Conservation (phyloP, 2,113 vertebrate species). For the Hylia prasina region DNA sequence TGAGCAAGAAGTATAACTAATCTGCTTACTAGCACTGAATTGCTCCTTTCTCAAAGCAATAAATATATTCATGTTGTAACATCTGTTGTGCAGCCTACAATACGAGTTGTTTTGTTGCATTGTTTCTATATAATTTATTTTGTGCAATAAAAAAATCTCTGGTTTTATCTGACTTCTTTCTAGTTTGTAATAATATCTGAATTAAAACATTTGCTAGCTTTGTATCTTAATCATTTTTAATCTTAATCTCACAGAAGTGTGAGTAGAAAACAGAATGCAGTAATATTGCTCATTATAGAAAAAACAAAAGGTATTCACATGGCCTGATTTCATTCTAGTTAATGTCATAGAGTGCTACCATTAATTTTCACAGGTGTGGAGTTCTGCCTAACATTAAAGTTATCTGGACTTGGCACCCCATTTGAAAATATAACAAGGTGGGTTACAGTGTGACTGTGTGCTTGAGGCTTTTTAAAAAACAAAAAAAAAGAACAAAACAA, state of each 20-base stretch:
- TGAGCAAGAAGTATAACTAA: slow-evolving; percentile 63
- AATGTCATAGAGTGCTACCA: background rate
- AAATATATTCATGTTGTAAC: slow-evolving; percentile 70
- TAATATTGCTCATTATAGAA: background rate
- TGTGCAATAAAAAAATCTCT: slow-evolving; percentile 69
- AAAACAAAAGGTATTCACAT: background rate
- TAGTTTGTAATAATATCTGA: slow-evolving; percentile 15
- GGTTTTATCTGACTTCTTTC: slow-evolving; percentile 51
- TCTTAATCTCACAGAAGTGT: background rate
- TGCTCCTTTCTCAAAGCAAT: slow-evolving; percentile 72
- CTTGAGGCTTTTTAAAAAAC: background rate
- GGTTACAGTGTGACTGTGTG: background rate
- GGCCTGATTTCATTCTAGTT: background rate
- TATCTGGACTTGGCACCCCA: background rate
- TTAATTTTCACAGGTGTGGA: background rate
- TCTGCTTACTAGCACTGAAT: slow-evolving; percentile 69
- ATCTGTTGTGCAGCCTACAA: slow-evolving; percentile 62
- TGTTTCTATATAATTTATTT: slow-evolving; percentile 75
- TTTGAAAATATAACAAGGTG: background rate
- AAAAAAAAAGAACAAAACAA: background rate
- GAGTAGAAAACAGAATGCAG: background rate
- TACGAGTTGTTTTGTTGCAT: slow-evolving; percentile 60
- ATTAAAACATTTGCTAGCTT: background rate
- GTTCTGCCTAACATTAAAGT: background rate
- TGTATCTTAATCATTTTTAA: background rate